Evolutionary conservation across 2,888 invertebrate genomes (phyloP).

Genomic region (Drosophila histrio): DNA sequence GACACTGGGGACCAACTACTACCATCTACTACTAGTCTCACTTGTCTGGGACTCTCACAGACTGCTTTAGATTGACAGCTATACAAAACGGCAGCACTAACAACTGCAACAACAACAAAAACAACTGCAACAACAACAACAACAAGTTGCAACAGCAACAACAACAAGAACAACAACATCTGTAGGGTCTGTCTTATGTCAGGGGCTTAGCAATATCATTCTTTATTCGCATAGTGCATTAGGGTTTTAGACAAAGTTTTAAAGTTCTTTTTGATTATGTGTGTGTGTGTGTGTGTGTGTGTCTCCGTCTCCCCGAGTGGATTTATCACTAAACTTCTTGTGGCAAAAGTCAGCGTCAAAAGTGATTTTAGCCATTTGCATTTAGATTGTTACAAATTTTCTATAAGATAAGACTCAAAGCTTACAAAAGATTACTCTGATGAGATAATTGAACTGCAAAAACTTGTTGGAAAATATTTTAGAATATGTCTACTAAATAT

Average conservation of each 20-base stretch:
- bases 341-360: conserved; percentile 54
- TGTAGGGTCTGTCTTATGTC: conserved; percentile 35
- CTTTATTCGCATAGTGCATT: conserved; percentile 53
- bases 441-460: conserved; percentile 13
- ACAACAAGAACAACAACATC: conserved; percentile 16
- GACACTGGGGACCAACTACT: conserved; percentile 7
- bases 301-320: conserved; percentile 48
- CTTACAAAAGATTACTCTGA: conserved; percentile 6
- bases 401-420: conserved; percentile 8
- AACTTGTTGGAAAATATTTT: neutral
- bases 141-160: too few species aligned
- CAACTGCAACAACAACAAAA: conserved; percentile 4
- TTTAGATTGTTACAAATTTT: conserved; percentile 34
- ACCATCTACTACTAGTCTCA: conserved; percentile 24
- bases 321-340: conserved; percentile 67
- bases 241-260: conserved; percentile 52
- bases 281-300: conserved; percentile 3
- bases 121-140: conserved; percentile 4
- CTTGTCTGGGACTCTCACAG: conserved; percentile 28
- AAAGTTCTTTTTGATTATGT: conserved; percentile 67
- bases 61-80: conserved; percentile 49
- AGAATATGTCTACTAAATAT: conserved; percentile 5
- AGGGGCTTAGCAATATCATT: conserved; percentile 52
- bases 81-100: conserved; percentile 34
- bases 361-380: conserved; percentile 59